These are phyloP conservation scores for Apogon hyalosoma DNA, from an alignment of 2,797 vertebrate genomes.

Conservation along the genomic window DNA sequence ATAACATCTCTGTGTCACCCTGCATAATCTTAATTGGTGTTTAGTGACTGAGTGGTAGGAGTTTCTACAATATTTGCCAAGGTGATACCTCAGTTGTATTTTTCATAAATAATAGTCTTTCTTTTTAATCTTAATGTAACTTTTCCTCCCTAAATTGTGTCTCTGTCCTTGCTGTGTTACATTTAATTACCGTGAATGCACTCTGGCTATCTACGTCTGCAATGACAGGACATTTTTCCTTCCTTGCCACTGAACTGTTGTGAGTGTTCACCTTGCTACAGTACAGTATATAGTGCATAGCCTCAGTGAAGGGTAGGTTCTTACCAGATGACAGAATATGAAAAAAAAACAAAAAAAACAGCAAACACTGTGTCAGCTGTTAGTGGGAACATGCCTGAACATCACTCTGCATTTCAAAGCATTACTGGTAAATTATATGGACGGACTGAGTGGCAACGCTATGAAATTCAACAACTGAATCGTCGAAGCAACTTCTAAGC, in stretches of 20 bases:
- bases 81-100: slow-evolving; percentile 24
- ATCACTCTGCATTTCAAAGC: slow-evolving; percentile 58
- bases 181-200: slow-evolving; percentile 38
- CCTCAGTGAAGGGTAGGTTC: slow-evolving; percentile 55
- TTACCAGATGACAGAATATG: slow-evolving; percentile 39
- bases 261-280: slow-evolving; percentile 64
- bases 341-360: slow-evolving; percentile 21
- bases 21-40: slow-evolving; percentile 14
- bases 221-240: slow-evolving; percentile 22
- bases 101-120: slow-evolving; percentile 24
- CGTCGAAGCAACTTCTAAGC: slow-evolving; percentile 21
- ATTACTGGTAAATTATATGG: slow-evolving; percentile 61
- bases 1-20: slow-evolving; percentile 30
- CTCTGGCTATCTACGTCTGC: slow-evolving; percentile 34
- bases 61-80: slow-evolving; percentile 39
- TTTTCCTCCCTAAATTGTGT: slow-evolving; percentile 16
- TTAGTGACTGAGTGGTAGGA: slow-evolving; percentile 40
- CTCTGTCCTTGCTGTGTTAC: slow-evolving; percentile 16
- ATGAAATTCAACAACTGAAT: slow-evolving; percentile 44
- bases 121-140: slow-evolving; percentile 15
- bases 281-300: slow-evolving; percentile 69
- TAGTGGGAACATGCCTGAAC: slow-evolving; percentile 43
- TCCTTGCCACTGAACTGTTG: slow-evolving; percentile 26
- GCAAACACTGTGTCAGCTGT: slow-evolving; percentile 40
- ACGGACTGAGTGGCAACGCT: slow-evolving; percentile 67